Percentiles rank a stretch among this genome's conserved stretches.
Evolutionary conservation across 2,113 vertebrate species (phyloP).

Genomic region (Equus quagga): DNA sequence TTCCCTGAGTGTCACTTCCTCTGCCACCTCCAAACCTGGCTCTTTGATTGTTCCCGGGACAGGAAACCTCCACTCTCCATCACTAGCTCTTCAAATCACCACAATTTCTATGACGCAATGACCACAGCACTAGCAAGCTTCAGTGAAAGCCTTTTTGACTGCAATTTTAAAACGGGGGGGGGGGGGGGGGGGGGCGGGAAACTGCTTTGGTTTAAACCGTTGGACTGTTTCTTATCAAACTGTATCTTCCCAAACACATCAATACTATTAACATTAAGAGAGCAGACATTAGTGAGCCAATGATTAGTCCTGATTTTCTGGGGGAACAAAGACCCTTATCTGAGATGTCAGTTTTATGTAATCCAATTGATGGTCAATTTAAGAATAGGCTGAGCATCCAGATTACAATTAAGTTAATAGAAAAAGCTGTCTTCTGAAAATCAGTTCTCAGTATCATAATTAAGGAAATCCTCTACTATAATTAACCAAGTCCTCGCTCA

Average conservation of each 20-base stretch:
- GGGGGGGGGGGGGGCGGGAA: accelerated
- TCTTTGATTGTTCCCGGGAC: not conserved
- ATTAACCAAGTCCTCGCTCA: constrained; percentile 38
- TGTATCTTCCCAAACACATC: not conserved
- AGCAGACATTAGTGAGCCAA: not conserved
- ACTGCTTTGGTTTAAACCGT: not conserved
- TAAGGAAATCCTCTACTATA: not conserved
- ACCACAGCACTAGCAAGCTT: not conserved
- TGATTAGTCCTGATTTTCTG: not conserved
- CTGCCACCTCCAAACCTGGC: not conserved
- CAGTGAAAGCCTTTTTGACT: constrained; percentile 33
- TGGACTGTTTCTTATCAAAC: constrained; percentile 33
- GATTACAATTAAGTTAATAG: constrained; percentile 39
- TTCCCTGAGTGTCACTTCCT: not conserved
- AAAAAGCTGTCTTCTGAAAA: constrained; percentile 51
- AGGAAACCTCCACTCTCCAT: not conserved
- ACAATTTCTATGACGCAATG: not conserved
- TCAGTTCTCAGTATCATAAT: not conserved
- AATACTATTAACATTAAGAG: not conserved
- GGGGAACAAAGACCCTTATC: constrained; percentile 4
- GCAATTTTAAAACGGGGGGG: not conserved
- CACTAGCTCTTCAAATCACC: not conserved
- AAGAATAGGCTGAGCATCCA: constrained; percentile 47
- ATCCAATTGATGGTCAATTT: constrained; percentile 62
- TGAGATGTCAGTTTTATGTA: constrained; percentile 56